These are phyloP conservation scores for Ciconia nigra DNA, from an alignment of 2,797 vertebrate genomes.

Conservation along the genomic window DNA sequence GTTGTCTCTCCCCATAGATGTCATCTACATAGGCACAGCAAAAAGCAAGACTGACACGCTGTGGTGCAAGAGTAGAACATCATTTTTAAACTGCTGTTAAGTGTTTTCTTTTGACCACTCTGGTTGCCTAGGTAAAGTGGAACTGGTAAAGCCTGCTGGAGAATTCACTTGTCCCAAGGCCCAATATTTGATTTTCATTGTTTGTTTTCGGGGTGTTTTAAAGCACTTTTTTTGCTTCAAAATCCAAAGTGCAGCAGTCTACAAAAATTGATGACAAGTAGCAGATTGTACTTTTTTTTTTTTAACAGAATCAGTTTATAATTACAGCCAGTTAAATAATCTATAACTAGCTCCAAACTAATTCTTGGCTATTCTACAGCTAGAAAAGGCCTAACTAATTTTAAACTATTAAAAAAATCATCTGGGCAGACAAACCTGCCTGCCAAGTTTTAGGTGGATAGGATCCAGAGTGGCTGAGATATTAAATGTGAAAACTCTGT, in stretches of 20 bases:
- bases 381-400: constrained; percentile 54
- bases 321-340: neutral
- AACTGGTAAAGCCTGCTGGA: neutral
- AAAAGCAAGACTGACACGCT: neutral
- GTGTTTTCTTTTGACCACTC: neutral
- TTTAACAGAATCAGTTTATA: constrained; percentile 4
- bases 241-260: neutral
- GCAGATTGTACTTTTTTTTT: neutral
- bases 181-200: neutral
- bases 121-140: neutral
- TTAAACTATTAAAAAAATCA: constrained; percentile 57
- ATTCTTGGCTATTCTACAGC: constrained; percentile 20
- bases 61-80: neutral
- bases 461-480: constrained; percentile 61
- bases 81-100: neutral
- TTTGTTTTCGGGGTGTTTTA: neutral
- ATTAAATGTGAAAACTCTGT: constrained; percentile 60
- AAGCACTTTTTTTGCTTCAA: neutral
- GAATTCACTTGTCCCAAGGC: neutral
- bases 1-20: neutral
- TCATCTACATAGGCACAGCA: neutral
- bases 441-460: constrained; percentile 71
- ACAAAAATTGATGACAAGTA: neutral
- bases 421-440: constrained; percentile 37
- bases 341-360: constrained; percentile 44